Evolutionary conservation across 2,797 vertebrate genomes (phyloP).

Genomic region (Lacerta agilis): DNA sequence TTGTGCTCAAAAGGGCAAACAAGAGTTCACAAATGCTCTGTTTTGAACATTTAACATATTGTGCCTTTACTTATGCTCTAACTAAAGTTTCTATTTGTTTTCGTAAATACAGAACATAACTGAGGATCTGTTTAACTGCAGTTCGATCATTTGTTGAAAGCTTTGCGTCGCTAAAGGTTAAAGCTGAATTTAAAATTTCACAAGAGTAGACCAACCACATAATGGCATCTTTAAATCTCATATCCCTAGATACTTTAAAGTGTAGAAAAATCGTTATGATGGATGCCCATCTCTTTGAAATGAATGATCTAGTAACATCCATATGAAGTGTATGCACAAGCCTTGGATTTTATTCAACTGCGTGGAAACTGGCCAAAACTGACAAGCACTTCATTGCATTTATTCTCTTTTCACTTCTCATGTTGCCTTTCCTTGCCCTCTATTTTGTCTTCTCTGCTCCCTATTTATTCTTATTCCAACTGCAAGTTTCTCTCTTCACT

Average conservation of each 20-base stretch:
- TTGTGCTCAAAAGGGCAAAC: background rate
- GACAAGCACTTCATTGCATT: constrained; percentile 21
- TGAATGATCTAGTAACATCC: background rate
- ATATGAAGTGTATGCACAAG: background rate
- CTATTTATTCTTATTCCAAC: constrained; percentile 19
- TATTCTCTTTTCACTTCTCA: constrained; percentile 18
- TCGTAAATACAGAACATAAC: background rate
- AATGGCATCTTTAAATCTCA: background rate
- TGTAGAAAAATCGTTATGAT: background rate
- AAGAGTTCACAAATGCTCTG: background rate
- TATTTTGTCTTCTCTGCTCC: constrained; percentile 15
- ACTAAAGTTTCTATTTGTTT: background rate
- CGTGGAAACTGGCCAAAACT: background rate
- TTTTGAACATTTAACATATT: background rate
- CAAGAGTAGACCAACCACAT: background rate
- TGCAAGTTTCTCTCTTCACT: constrained; percentile 20
- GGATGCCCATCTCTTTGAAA: background rate
- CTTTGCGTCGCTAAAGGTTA: constrained; percentile 18
- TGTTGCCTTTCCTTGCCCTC: constrained; percentile 29
- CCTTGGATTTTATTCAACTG: background rate
- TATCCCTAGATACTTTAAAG: background rate
- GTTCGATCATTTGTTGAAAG: background rate
- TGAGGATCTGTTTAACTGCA: background rate
- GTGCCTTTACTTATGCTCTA: background rate
- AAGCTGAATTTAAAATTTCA: constrained; percentile 10